phyloP scores from a whole-genome alignment of 1,140 invertebrate genomes.

The Bombus polaris region DNA sequence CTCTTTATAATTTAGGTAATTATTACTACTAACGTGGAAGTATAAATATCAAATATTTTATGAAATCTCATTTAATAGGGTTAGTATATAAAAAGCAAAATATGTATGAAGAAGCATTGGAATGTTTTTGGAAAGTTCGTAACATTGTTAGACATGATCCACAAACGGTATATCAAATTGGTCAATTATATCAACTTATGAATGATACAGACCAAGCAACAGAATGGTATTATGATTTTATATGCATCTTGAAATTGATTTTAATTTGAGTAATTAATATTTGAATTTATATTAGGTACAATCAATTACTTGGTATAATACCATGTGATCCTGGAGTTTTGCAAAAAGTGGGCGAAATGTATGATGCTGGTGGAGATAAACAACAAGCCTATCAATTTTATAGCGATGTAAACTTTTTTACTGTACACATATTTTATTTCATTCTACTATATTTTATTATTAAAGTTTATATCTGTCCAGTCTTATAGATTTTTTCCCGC shows the following conservation, averaged over 20 bases:
- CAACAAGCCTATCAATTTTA: conserved; percentile 97
- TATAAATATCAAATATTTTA: background rate
- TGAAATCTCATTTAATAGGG: conserved; percentile 80
- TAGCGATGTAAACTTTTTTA: conserved; percentile 87
- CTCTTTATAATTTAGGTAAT: conserved; percentile 94
- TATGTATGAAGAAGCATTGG: conserved; percentile 89
- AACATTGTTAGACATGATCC: conserved; percentile 90
- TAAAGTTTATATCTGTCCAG: conserved; percentile 79
- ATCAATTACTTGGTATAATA: conserved; percentile 92
- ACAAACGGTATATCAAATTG: conserved; percentile 94
- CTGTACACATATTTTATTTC: conserved; percentile 11
- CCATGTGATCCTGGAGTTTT: conserved; percentile 93
- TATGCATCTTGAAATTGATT: conserved; percentile 8
- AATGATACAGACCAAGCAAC: conserved; percentile 90
- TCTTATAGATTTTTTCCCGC: conserved; percentile 95
- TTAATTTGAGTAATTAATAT: conserved; percentile 17
- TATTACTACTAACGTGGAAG: conserved; percentile 15
- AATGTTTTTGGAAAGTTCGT: conserved; percentile 92
- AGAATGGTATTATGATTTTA: conserved; percentile 84
- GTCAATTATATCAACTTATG: conserved; percentile 89
- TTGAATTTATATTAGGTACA: conserved; percentile 85
- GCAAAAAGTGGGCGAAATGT: conserved; percentile 92
- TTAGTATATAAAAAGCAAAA: conserved; percentile 88
- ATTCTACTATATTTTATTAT: background rate
- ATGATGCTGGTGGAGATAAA: conserved; percentile 93